A percentile compares a stretch with the other conserved stretches of the same genome.
These are phyloP conservation scores for Heliconius hewitsoni DNA, from an alignment of 1,140 invertebrate species.

Conservation along the genomic window DNA sequence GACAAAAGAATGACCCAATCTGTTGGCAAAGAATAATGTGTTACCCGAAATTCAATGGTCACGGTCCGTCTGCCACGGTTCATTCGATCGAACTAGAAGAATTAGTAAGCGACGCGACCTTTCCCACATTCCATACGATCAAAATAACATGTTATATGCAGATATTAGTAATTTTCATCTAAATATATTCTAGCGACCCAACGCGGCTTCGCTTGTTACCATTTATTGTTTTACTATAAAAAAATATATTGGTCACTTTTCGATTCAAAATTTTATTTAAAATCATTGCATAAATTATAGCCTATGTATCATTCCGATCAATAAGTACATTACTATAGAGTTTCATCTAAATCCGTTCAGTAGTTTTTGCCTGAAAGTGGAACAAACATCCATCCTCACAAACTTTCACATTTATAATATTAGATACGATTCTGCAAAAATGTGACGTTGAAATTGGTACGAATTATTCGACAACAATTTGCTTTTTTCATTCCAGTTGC, in stretches of 20 bases:
- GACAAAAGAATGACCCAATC: constrained; percentile 78
- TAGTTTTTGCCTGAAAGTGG: no score
- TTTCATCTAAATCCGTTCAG: no score
- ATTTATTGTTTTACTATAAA: no score
- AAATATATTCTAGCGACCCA: no score
- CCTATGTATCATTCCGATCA: no score
- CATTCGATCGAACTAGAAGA: constrained; percentile 33
- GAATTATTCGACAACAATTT: constrained; percentile 26
- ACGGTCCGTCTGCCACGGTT: constrained; percentile 45
- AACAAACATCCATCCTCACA: no score
- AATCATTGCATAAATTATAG: no score
- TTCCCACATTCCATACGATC: constrained; percentile 22
- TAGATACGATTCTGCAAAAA: neutral
- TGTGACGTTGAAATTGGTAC: neutral
- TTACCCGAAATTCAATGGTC: constrained; percentile 73
- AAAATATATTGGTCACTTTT: no score
- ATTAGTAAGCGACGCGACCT: constrained; percentile 27
- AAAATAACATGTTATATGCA: neutral
- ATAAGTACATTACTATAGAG: no score
- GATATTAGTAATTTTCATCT: neutral
- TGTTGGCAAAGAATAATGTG: constrained; percentile 72
- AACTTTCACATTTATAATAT: no score
- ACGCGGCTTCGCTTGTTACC: no score
- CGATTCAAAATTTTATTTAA: no score
- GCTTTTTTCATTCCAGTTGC: constrained; percentile 31